phyloP scores from a whole-genome alignment of 2,113 vertebrate genomes.

The Cercocebus atys region DNA sequence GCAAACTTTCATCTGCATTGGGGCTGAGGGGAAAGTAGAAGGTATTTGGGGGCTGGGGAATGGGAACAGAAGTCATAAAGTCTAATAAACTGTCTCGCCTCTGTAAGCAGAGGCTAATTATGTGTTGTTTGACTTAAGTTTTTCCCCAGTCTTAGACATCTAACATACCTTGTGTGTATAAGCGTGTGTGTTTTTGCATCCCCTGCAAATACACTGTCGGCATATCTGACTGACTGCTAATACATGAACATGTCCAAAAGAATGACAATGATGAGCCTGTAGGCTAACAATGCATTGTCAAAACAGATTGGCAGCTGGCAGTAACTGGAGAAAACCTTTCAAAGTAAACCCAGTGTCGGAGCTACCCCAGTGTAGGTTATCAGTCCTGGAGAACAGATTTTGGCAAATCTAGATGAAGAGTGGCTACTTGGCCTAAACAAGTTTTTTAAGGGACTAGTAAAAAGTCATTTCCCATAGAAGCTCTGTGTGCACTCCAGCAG shows the following conservation, averaged over 20 bases:
- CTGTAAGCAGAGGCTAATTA: background rate
- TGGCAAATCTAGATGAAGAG: background rate
- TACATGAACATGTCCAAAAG: background rate
- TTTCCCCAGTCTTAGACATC: background rate
- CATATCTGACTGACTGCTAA: background rate
- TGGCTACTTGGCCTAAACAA: background rate
- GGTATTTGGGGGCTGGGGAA: background rate
- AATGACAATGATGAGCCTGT: background rate
- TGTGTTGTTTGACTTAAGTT: background rate
- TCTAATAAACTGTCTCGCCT: background rate
- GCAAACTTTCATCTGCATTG: background rate
- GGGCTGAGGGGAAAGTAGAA: background rate
- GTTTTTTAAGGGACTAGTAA: background rate
- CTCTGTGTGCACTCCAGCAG: background rate
- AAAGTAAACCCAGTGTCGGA: background rate
- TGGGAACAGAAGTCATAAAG: background rate
- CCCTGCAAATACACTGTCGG: background rate
- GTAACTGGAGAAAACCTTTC: background rate
- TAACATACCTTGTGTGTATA: no score
- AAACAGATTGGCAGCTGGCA: background rate
- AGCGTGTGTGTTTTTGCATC: background rate
- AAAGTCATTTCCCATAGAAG: background rate
- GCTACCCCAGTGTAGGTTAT: background rate
- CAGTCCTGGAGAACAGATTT: background rate
- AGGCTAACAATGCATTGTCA: background rate